These are phyloP conservation scores for Idaea straminata DNA, from an alignment of 2,888 invertebrate species.

Conservation along the genomic window DNA sequence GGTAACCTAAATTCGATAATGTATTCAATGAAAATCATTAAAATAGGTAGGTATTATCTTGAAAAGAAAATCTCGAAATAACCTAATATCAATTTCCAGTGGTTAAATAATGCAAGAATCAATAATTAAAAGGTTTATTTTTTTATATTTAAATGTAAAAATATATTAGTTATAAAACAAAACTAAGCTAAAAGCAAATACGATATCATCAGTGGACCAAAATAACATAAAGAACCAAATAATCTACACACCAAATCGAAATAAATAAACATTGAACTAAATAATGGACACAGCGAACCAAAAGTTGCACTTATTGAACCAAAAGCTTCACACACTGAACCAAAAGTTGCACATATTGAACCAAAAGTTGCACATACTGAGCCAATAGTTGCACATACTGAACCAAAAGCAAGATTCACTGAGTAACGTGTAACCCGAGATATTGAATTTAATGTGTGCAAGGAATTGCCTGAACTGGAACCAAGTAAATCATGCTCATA, in stretches of 20 bases:
- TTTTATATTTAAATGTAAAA: not conserved
- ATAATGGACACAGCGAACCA: not conserved
- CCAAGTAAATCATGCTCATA: conserved; percentile 45
- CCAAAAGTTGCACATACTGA: not conserved
- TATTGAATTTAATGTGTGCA: not conserved
- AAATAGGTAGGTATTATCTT: too few species aligned
- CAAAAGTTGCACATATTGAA: not conserved
- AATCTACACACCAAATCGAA: not conserved
- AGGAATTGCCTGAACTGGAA: not conserved
- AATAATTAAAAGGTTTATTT: not conserved
- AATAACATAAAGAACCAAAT: not conserved
- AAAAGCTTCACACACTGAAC: not conserved
- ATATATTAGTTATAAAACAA: not conserved
- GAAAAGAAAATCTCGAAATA: too few species aligned
- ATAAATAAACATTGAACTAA: not conserved
- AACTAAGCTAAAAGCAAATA: not conserved
- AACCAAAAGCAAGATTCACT: not conserved
- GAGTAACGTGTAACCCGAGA: not conserved
- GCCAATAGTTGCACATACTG: not conserved
- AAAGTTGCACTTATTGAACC: not conserved
- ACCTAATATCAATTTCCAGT: too few species aligned
- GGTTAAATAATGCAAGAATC: too few species aligned
- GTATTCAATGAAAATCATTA: too few species aligned
- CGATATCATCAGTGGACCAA: not conserved
- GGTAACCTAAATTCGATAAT: too few species aligned